Percentiles rank a stretch among this genome's conserved stretches.
These are phyloP conservation scores for Megalonaias nervosa DNA, from an alignment of 1,140 invertebrate species.

Conservation along the genomic window DNA sequence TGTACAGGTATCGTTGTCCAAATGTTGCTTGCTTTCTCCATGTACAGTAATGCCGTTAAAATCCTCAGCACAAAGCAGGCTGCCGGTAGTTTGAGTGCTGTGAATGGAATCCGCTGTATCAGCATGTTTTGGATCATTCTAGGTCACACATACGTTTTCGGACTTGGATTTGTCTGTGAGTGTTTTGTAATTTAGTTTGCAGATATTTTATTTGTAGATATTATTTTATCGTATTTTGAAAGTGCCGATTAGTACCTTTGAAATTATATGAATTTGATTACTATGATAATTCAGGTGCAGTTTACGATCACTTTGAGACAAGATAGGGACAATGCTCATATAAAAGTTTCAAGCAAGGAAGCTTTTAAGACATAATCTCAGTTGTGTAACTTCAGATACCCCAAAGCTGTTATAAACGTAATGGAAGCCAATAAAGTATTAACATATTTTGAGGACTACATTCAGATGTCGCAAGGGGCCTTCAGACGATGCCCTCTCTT, in stretches of 20 bases:
- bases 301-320: background rate
- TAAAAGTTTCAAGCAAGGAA: no score
- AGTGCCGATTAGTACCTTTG: background rate
- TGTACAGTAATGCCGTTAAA: conserved; percentile 56
- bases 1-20: conserved; percentile 40
- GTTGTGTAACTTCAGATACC: no score
- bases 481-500: no score
- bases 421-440: no score
- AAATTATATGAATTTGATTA: background rate
- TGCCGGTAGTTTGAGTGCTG: conserved; percentile 39
- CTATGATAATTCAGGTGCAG: background rate
- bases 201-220: background rate
- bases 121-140: conserved; percentile 95
- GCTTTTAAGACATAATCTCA: no score
- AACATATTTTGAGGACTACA: no score
- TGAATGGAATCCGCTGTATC: conserved; percentile 75
- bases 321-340: no score
- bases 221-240: background rate
- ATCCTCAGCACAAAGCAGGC: conserved; percentile 49
- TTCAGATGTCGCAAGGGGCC: no score
- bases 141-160: conserved; percentile 80
- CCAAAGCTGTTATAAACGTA: no score
- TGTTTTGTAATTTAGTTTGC: background rate
- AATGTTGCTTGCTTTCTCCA: conserved; percentile 55
- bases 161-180: conserved; percentile 69